phyloP scores from a whole-genome alignment of 1,140 invertebrate species.

The Bombus superbus region DNA sequence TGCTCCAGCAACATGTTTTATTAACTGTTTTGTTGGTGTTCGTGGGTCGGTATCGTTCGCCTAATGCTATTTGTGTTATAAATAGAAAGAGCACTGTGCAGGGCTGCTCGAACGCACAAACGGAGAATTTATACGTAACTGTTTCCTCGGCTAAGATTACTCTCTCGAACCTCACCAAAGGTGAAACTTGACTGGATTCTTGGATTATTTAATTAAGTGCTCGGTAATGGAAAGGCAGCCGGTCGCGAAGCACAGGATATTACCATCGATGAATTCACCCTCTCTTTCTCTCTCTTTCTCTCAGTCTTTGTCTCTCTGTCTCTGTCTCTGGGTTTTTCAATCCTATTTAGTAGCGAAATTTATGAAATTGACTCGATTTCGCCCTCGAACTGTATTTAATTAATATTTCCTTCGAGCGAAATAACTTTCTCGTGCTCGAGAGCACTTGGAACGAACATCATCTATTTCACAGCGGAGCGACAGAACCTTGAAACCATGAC shows the following conservation, averaged over 20 bases:
- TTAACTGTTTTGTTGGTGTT: conserved; percentile 34
- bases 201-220: conserved; percentile 66
- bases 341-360: background rate
- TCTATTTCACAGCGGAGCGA: background rate
- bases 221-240: conserved; percentile 61
- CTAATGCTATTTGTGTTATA: conserved; percentile 26
- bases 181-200: conserved; percentile 50
- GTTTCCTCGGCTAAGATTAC: conserved; percentile 30
- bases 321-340: background rate
- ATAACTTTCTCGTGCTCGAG: background rate
- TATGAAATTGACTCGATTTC: background rate
- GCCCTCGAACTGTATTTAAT: background rate
- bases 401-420: background rate
- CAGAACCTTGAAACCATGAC: background rate
- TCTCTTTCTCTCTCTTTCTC: background rate
- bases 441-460: background rate
- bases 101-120: conserved; percentile 33
- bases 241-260: conserved; percentile 61
- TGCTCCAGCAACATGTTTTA: conserved; percentile 22
- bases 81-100: background rate
- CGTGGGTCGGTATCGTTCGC: background rate
- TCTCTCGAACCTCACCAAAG: conserved; percentile 28
- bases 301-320: background rate
- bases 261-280: conserved; percentile 31
- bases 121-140: conserved; percentile 57